phyloP scores from a whole-genome alignment of 2,113 vertebrate species.

The Hoplias malabaricus region DNA sequence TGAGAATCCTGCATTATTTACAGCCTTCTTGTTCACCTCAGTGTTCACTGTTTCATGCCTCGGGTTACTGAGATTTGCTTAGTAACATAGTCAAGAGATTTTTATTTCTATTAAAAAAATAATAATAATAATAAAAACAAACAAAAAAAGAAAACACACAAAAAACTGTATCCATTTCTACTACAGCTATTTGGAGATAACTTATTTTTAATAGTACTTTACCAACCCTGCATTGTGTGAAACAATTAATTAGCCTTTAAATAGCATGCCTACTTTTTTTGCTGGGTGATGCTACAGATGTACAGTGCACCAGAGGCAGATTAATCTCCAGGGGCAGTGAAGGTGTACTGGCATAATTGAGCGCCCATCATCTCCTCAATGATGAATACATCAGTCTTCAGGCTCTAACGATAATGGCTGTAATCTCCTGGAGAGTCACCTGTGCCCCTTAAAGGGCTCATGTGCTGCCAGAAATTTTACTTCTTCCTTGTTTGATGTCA shows the following conservation, averaged over 20 bases:
- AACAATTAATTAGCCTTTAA: slow-evolving; percentile 56
- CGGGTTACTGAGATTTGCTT: not conserved
- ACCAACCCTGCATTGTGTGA: not conserved
- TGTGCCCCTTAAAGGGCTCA: slow-evolving; percentile 58
- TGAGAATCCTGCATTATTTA: not conserved
- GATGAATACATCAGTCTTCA: slow-evolving; percentile 65
- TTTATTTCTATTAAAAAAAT: no score
- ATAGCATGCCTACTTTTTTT: slow-evolving; percentile 56
- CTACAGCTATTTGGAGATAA: not conserved
- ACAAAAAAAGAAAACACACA: no score
- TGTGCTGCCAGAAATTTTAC: no score
- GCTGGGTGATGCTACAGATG: slow-evolving; percentile 57
- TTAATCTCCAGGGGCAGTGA: slow-evolving; percentile 60
- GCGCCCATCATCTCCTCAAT: slow-evolving; percentile 67
- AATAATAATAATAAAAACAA: no score
- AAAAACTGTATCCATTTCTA: not conserved
- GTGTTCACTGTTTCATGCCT: not conserved
- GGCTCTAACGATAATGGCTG: slow-evolving; percentile 65
- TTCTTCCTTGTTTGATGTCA: not conserved
- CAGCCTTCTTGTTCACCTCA: not conserved
- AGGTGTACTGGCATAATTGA: slow-evolving; percentile 50
- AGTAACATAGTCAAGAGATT: not conserved
- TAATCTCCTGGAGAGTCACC: slow-evolving; percentile 52
- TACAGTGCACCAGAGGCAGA: slow-evolving; percentile 58
- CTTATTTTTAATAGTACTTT: not conserved